Base-by-base conservation (phyloP, 2,888 invertebrate species). In the Zaprionus obscuricornis region DNA sequence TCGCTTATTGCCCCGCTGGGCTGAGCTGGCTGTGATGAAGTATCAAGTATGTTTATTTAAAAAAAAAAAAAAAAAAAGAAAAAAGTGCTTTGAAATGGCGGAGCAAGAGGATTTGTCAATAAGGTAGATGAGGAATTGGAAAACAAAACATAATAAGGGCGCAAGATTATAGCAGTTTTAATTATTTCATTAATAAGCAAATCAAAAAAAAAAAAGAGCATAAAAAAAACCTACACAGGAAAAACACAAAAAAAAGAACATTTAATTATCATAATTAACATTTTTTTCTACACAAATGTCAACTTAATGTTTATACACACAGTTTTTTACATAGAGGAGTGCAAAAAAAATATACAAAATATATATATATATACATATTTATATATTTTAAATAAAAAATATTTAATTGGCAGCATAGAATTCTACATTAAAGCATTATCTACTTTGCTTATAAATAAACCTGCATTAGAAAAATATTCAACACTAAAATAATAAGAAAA, bases 41-140 rank as follows among this genome's bases (percentile, higher is more conserved):
- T 75, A 74, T 52, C 39, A 64, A 49, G 22, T 50, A 29, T 50
- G 46, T 14, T 13, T 27, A 4, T 27, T n/a, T 4, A 27, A n/a
- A 27, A n/a, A 27, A 3, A 27, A n/a, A 27, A n/a, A 40, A 66
- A 66, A 65, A 56, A 63, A 36, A 46, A 37, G 56, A 34, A 46
- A 56, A 64, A 39, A 46, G 47, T 33, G 58, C 52, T 18, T 50
- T 37, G 55, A 18, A 47, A 40, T 57, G 56, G 65, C 70, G 71
- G 85, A 85, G 85, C 71, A 78, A 83, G 85, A 78, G 85, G 78
- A 82, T 82, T 78, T 75, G 37, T 74, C 75, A 82, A 78, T 74
- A 74, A 43, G 83, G 76, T 72, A 79, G 74, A 58, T 49, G 72
- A 59, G 56, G 37, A 50, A 31, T 37, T 45, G 64, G 47, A 47